Conservation (phyloP, 1,140 invertebrate species). For the Saccostrea echinata region DNA sequence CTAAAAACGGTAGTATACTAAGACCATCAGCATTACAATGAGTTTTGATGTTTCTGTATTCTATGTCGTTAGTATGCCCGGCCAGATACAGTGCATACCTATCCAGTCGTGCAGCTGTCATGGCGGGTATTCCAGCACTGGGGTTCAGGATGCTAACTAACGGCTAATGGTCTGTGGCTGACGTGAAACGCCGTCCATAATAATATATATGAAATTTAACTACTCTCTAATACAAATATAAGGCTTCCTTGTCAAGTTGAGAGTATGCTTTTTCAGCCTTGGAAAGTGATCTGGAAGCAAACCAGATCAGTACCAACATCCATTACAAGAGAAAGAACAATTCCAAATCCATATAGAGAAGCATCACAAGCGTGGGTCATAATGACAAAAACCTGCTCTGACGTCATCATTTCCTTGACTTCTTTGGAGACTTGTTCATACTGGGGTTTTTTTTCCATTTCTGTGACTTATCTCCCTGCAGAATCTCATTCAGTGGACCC, state of each 20-base stretch:
- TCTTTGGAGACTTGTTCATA: slow-evolving; percentile 19
- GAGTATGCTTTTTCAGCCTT: slow-evolving; percentile 74
- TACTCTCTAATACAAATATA: slow-evolving; percentile 80
- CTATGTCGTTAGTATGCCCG: too few relatives aligned
- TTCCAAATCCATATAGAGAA: slow-evolving; percentile 80
- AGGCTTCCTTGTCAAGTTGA: slow-evolving; percentile 81
- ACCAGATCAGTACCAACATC: slow-evolving; percentile 75
- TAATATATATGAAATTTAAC: slow-evolving; percentile 81
- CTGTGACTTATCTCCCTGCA: too few relatives aligned
- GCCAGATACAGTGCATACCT: too few relatives aligned
- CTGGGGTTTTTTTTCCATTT: too few relatives aligned
- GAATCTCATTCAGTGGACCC: too few relatives aligned
- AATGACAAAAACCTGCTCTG: slow-evolving; percentile 42
- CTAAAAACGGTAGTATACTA: slow-evolving; percentile 54
- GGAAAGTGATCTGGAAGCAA: slow-evolving; percentile 75
- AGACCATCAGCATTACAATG: slow-evolving; percentile 62
- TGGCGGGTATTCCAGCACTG: too few relatives aligned
- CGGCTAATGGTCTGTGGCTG: slow-evolving; percentile 75
- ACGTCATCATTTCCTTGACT: slow-evolving; percentile 38
- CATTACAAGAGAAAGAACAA: too few relatives aligned
- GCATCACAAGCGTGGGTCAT: slow-evolving; percentile 78
- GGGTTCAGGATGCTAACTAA: slow-evolving; percentile 69
- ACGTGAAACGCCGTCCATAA: slow-evolving; percentile 71
- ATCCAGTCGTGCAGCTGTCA: too few relatives aligned
- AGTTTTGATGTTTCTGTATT: slow-evolving; percentile 73